A percentile compares a stretch with the other conserved stretches of the same genome.
Conservation (phyloP, 2,113 vertebrate genomes). For the Haemorhous mexicanus region DNA sequence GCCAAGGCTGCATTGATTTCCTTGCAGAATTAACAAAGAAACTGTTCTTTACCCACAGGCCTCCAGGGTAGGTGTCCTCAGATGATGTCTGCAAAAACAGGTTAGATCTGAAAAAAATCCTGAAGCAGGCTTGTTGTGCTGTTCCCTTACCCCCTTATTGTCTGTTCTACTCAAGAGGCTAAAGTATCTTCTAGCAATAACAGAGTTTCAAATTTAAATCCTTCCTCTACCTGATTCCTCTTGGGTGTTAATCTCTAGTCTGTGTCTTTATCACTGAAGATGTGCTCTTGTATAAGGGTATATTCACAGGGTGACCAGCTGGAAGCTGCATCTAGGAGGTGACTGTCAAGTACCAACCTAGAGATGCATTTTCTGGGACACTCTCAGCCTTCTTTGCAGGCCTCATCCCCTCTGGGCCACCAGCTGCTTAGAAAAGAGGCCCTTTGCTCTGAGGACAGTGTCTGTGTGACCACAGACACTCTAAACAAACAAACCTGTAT, state of each 20-base stretch:
- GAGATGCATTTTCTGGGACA: neutral
- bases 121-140: neutral
- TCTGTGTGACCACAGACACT: neutral
- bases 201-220: neutral
- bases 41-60: neutral
- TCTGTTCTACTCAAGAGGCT: neutral
- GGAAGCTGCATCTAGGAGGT: neutral
- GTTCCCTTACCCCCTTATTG: neutral
- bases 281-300: neutral
- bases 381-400: neutral
- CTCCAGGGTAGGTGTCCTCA: neutral
- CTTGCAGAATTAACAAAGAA: constrained; percentile 23
- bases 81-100: neutral
- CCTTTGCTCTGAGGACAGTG: neutral
- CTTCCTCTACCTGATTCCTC: neutral
- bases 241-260: neutral
- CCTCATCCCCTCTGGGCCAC: neutral
- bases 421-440: neutral
- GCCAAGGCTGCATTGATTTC: constrained; percentile 1
- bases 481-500: neutral
- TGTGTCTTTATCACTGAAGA: neutral
- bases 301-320: neutral
- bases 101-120: neutral
- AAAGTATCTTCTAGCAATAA: neutral
- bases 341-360: neutral